Evolutionary conservation across 2,113 vertebrate species (phyloP).

Genomic region (Phalacrocorax pelagicus): DNA sequence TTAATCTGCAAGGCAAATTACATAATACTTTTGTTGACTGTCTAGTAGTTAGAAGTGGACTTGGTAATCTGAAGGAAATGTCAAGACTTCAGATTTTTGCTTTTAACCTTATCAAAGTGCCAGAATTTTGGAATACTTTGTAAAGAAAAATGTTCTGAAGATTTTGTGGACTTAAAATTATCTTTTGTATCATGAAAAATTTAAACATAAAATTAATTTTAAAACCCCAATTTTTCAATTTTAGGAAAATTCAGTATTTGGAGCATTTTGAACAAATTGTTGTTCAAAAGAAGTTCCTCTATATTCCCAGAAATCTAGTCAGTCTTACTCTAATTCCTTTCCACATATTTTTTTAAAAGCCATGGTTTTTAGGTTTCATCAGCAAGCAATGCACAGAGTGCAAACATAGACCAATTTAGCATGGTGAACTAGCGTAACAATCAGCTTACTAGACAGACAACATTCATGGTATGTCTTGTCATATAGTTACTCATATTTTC

Average conservation of each 20-base stretch:
- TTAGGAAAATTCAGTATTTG: neutral
- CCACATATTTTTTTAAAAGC: neutral
- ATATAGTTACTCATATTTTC: neutral
- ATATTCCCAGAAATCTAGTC: neutral
- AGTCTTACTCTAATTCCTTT: neutral
- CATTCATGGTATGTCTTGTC: neutral
- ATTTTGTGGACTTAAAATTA: neutral
- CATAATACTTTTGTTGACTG: neutral
- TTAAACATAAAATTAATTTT: neutral
- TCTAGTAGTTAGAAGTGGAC: neutral
- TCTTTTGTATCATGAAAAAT: neutral
- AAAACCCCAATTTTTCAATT: accelerated
- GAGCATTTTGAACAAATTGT: neutral
- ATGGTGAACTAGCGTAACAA: neutral
- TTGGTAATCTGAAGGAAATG: neutral
- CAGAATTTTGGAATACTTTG: neutral
- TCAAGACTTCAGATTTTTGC: neutral
- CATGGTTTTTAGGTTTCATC: neutral
- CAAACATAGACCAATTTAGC: neutral
- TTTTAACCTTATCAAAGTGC: neutral
- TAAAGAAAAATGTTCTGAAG: neutral
- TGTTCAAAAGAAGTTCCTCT: neutral
- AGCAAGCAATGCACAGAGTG: neutral
- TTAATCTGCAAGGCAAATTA: neutral
- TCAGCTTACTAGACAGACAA: neutral